Percentiles rank a stretch among this genome's conserved stretches.
These are phyloP conservation scores for Ranitomeya imitator DNA, from an alignment of 2,113 vertebrate species.

Conservation along the genomic window DNA sequence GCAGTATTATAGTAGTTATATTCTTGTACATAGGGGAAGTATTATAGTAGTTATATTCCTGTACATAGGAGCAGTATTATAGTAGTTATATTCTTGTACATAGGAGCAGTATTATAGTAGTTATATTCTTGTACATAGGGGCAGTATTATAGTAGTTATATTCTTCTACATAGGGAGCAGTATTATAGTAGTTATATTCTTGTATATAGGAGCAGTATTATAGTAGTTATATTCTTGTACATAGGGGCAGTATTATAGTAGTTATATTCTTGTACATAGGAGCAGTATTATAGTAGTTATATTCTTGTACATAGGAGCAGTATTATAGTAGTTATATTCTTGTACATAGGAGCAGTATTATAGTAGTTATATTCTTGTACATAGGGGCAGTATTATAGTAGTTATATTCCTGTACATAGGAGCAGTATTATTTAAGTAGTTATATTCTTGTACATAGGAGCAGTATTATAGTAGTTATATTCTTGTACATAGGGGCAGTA, in stretches of 20 bases:
- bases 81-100: background rate
- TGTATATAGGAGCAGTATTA: background rate
- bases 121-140: background rate
- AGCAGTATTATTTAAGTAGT: background rate
- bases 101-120: background rate
- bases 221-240: slow-evolving; percentile 3
- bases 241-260: background rate
- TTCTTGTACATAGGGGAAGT: background rate
- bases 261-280: background rate
- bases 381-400: background rate
- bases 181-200: background rate
- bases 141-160: too few relatives aligned
- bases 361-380: background rate
- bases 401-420: background rate
- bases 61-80: background rate
- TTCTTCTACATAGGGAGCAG: too few relatives aligned
- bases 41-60: background rate
- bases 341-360: too few relatives aligned
- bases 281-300: slow-evolving; percentile 2
- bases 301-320: background rate
- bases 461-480: background rate
- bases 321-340: background rate
- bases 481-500: background rate
- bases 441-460: background rate
- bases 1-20: background rate